Evolutionary conservation across 2,888 invertebrate species (phyloP), one percentile per base, ranked within the genome.

Genomic region (Timema podura): DNA sequence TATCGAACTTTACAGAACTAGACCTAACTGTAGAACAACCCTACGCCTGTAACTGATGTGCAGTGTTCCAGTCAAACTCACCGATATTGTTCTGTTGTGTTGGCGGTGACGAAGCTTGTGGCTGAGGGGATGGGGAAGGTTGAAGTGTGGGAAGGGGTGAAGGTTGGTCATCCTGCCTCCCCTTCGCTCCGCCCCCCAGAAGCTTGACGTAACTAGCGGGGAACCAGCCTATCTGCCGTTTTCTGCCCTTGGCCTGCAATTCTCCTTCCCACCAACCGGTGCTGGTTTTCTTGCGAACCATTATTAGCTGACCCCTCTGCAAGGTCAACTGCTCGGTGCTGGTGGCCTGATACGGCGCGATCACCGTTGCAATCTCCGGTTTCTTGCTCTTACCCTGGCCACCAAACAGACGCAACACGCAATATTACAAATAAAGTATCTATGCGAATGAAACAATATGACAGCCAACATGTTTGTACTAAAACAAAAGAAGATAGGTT

Each of bases 261-360:
- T 99, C 98, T 1, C 99, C 99, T 83, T 99, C 98, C 98, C 98
- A 99, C 99, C 99, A 99, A 30, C 99, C 99, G 65, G 94, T 93
- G 76, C 94, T 92, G 0, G 96, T 95, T 80, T 97, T 98, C 83
- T 98, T 98, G 44, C 96, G 87, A n/a, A 99, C 93, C 86, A 95
- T 92, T 70, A 98, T 90, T 70, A 98, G 84, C 78, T 98, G 98
- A 0, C 98, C 98, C 71, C 94, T 90, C 75, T 90, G 88, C 48
- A 99, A 84, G 15, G 92, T 91, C 57, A 99, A 84, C 80, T 99
- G 99, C 78, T 98, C 98, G 0, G 90, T 81, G 77, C 96, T 96
- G 68, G 91, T 93, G 0, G 96, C 95, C 73, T 93, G 91, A 79
- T 96, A 98, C 6, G 91, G 91, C 0, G 97, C 97, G 71, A 98